phyloP scores from a whole-genome alignment of 2,888 invertebrate species.

The Morinoia aosen region DNA sequence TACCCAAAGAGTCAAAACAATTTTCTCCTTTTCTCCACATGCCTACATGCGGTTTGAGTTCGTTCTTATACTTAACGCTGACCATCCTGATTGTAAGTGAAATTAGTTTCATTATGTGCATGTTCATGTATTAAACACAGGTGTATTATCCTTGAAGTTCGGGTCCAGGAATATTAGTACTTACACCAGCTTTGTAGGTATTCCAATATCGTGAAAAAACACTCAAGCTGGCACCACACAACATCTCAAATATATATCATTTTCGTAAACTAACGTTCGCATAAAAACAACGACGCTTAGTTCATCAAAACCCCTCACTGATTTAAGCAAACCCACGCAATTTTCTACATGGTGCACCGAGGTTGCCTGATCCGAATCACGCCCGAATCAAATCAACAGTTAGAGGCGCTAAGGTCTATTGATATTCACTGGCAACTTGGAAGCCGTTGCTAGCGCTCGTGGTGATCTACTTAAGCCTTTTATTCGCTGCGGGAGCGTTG shows the following conservation, averaged over 20 bases:
- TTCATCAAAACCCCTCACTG: neutral
- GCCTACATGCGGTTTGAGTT: too few species aligned
- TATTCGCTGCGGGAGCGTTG: slow-evolving; percentile 33
- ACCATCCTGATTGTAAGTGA: too few species aligned
- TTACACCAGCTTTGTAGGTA: neutral
- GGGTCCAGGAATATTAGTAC: neutral
- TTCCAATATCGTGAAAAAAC: neutral
- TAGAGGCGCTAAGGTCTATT: neutral
- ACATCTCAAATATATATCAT: neutral
- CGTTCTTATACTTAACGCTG: too few species aligned
- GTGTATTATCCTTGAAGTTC: neutral
- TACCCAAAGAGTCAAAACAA: too few species aligned
- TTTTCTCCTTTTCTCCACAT: too few species aligned
- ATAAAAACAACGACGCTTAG: neutral
- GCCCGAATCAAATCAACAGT: slow-evolving; percentile 30
- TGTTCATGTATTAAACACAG: neutral
- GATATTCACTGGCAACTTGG: slow-evolving; percentile 25
- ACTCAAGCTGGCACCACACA: neutral
- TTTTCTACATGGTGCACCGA: neutral
- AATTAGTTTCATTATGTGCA: too few species aligned
- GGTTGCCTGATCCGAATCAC: neutral
- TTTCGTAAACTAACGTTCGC: neutral
- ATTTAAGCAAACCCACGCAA: neutral
- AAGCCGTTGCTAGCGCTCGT: slow-evolving; percentile 8
- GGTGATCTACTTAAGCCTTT: slow-evolving; percentile 40